Base-by-base conservation (phyloP, 2,113 vertebrate species). In the Forbesichthys papilliferus region DNA sequence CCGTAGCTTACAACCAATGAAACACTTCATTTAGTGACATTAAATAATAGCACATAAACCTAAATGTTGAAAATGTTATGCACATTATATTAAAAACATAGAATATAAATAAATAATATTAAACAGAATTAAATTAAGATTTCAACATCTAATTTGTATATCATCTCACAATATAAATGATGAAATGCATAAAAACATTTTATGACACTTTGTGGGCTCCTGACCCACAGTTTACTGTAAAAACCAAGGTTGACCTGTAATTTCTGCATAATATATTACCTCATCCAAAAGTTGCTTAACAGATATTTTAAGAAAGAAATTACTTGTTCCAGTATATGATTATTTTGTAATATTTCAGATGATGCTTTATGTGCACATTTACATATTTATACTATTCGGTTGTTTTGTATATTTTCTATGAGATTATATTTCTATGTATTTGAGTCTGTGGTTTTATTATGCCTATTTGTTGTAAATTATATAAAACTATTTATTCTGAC, bases 401-500 rank as follows among this genome's bases (percentile, higher is more conserved):
- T 83, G 71, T 88, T 86, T 86, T 61, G 3, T 84, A 84, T 81
- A 53, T 90, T 91, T 93, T 94, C 89, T 93, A 95, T 94, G 87
- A 79, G 81, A 80, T 81, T 77, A 74, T 85, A 91, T 91, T 92
- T 93, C 89, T 93, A 90, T 77, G 90, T 73, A 94, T 84, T 94
- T 93, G 92, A 90, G 91, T 92, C 87, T 87, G 80, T 92, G 80
- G 62, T 48, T 73, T 69, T 84, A 27, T 61, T 75, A 16, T 9
- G 5, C n/a, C 12, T 54, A 81, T 78, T 82, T 89, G 90, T 92
- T 95, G 92, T 94, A 92, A 93, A 93, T 86, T 90, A 86, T 88
- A 88, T 90, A 91, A 74, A 72, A 75, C 90, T 93, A 91, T 94
- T 95, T 95, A 88, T 94, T 93, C 93, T 92, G 82, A 87, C 63